Base-by-base conservation (phyloP, 2,888 invertebrate genomes). In the Coenonympha arcania region DNA sequence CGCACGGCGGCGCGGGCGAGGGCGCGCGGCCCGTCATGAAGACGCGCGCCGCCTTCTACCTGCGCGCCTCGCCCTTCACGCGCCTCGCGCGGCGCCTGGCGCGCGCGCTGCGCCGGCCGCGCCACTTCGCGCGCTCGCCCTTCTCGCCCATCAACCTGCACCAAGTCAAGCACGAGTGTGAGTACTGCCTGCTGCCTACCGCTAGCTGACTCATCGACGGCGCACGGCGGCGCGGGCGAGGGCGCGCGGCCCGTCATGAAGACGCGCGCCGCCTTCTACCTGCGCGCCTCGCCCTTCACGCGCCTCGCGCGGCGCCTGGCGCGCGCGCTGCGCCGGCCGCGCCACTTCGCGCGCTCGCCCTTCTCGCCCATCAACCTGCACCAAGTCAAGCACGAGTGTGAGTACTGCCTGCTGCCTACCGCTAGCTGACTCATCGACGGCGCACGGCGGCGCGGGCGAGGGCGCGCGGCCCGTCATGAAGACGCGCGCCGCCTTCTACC, bases 11-110 rank as follows among this genome's bases (percentile, higher is more conserved):
- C 87, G 94, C 49, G 67, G 69, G 95, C 70, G 84, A 76, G 69
- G 84, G 84, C 73, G 83, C 96, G 52, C 90, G 96, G 49, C 97
- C 98, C 45, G 95, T 98, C 37, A 96, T 97, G 96, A 98, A 98
- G 88, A 98, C 98, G 46, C 91, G 98, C 69, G 96, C 97, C 61
- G 97, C 98, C 54, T 98, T 98, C 88, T 97, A 96, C 88, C 89
- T 98, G 71, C 93, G 94, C 77, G 96, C 95, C 48, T 96, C 96
- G 68, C 92, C 95, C 52, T 89, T 95, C 73, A 96, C 97, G 54
- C 90, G 95, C 64, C 91, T 96, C 57, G 96, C 97, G 48, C 90
- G 98, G 55, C 89, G 95, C 57, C 88, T 97, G 58, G 95, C 96
- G 77, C 90, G 93, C 62, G 92, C 93, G 64, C 90, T 95, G 66